A percentile compares a stretch with the other conserved stretches of the same genome.
These are phyloP conservation scores for Epistrophella euchroma DNA, from an alignment of 2,888 invertebrate genomes.

Conservation along the genomic window DNA sequence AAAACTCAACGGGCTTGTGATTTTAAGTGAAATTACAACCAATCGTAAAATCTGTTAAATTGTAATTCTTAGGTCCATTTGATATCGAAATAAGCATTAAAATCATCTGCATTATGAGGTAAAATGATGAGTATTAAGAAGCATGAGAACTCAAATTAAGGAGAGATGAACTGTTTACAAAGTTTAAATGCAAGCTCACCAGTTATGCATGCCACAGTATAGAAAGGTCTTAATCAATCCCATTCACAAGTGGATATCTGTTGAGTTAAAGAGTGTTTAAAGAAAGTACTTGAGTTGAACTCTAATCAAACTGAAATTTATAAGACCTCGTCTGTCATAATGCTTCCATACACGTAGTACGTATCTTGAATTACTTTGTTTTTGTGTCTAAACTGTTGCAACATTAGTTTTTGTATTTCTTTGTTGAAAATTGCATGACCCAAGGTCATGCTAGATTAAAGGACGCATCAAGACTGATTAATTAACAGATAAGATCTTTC, in stretches of 20 bases:
- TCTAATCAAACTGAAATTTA: constrained; percentile 30
- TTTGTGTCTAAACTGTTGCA: not conserved
- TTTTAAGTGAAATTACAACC: too few species aligned
- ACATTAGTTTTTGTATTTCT: constrained; percentile 6
- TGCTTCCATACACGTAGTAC: not conserved
- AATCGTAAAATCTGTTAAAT: too few species aligned
- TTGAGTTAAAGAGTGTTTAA: not conserved
- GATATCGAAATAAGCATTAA: too few species aligned
- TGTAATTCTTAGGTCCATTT: too few species aligned
- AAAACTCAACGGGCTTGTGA: too few species aligned
- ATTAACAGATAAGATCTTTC: not conserved
- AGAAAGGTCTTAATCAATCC: constrained; percentile 21
- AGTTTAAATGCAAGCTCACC: too few species aligned
- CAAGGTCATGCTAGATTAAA: constrained; percentile 28
- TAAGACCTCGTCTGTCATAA: constrained; percentile 13
- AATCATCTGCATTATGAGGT: too few species aligned
- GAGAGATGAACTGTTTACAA: too few species aligned
- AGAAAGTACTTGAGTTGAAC: not conserved
- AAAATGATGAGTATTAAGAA: too few species aligned
- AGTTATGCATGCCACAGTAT: too few species aligned
- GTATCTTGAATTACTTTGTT: constrained; percentile 21
- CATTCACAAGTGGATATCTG: not conserved
- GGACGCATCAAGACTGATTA: not conserved
- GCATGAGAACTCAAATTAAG: too few species aligned
- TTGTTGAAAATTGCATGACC: constrained; percentile 50